These are phyloP conservation scores for Heliopora coerulea DNA, from an alignment of 92 coral and sea anemone genomes.

Conservation along the genomic window DNA sequence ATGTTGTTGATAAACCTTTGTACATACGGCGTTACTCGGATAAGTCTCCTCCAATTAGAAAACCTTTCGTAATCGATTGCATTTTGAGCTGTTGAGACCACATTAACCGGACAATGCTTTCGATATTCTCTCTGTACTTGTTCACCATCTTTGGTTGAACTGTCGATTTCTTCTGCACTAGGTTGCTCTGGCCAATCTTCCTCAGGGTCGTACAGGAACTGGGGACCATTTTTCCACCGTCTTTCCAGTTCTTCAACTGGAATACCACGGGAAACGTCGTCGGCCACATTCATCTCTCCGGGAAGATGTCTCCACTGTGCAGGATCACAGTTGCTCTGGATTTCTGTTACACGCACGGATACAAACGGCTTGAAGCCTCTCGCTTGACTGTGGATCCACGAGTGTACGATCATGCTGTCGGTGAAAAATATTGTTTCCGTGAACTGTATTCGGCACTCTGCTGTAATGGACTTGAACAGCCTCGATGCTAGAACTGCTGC, in stretches of 20 bases:
- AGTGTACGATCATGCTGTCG: conserved; percentile 44
- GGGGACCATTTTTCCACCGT: conserved; percentile 47
- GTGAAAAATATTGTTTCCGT: conserved; percentile 19
- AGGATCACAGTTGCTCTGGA: conserved; percentile 50
- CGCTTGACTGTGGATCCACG: conserved; percentile 53
- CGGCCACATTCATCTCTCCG: conserved; percentile 52
- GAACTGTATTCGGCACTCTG: conserved; percentile 28
- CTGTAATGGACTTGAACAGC: conserved; percentile 13
- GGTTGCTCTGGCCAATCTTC: conserved; percentile 24
- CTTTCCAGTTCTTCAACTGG: conserved; percentile 34
- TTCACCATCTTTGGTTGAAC: too few species aligned
- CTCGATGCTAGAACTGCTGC: conserved; percentile 28
- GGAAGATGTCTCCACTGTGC: conserved; percentile 48
- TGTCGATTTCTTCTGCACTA: too few species aligned
- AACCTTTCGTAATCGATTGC: conserved; percentile 39
- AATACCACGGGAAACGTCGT: conserved; percentile 52
- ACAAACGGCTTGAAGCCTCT: conserved; percentile 51
- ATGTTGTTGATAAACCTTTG: conserved; percentile 34
- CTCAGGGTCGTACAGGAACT: conserved; percentile 28
- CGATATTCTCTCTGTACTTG: too few species aligned
- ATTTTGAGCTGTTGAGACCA: neutral
- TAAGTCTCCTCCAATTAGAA: conserved; percentile 57
- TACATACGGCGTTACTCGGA: conserved; percentile 50
- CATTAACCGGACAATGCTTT: too few species aligned
- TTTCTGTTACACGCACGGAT: conserved; percentile 44